These are phyloP conservation scores for Trichonephila inaurata DNA, from an alignment of 1,140 invertebrate genomes.

Conservation along the genomic window DNA sequence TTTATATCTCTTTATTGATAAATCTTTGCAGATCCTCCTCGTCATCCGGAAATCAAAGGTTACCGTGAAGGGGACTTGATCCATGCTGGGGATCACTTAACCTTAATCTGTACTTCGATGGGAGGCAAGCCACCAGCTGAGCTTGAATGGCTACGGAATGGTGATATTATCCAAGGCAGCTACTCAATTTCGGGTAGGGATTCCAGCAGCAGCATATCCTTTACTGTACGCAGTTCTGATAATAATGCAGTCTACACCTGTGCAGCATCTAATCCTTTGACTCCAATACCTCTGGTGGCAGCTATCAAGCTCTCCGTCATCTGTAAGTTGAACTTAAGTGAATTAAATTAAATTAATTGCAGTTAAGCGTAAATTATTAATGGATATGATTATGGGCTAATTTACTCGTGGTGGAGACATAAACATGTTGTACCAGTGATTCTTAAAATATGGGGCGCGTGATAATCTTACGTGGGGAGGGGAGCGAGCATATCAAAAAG, in stretches of 20 bases:
- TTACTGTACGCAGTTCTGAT: conserved; percentile 91
- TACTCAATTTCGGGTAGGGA: conserved; percentile 90
- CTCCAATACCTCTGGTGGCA: conserved; percentile 88
- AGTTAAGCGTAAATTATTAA: too few relatives aligned
- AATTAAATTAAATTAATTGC: too few relatives aligned
- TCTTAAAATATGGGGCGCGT: too few relatives aligned
- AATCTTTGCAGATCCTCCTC: conserved; percentile 90
- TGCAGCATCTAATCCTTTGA: conserved; percentile 94
- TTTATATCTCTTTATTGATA: too few relatives aligned
- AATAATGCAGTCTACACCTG: conserved; percentile 96
- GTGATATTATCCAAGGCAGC: conserved; percentile 84
- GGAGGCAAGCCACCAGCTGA: conserved; percentile 92
- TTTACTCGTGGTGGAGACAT: too few relatives aligned
- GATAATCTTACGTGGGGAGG: too few relatives aligned
- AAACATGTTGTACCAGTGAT: too few relatives aligned
- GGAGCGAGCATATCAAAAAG: too few relatives aligned
- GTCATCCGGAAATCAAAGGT: conserved; percentile 92
- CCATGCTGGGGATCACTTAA: conserved; percentile 90
- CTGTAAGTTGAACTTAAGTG: conserved; percentile 27
- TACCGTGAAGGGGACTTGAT: conserved; percentile 90
- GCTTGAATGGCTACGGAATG: conserved; percentile 79
- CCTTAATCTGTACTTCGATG: conserved; percentile 93
- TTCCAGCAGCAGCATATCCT: conserved; percentile 91
- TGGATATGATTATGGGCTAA: too few relatives aligned
- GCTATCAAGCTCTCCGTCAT: conserved; percentile 83